These are phyloP conservation scores for Hypomecis atomaria DNA, from an alignment of 2,888 invertebrate species.

Conservation along the genomic window DNA sequence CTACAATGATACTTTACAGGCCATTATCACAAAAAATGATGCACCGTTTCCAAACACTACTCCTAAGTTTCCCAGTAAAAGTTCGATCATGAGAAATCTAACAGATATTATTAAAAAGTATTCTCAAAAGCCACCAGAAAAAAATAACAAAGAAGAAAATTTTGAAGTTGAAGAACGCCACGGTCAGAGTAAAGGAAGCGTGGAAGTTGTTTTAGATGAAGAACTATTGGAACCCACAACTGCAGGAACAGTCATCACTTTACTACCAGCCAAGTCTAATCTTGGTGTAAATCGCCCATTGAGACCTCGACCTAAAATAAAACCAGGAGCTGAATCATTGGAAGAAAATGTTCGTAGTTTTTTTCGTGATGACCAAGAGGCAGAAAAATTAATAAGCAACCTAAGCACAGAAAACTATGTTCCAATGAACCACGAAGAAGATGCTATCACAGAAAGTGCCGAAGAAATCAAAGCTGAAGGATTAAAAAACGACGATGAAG, in stretches of 20 bases:
- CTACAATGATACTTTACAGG: slow-evolving; percentile 86
- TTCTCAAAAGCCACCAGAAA: slow-evolving; percentile 72
- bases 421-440: slow-evolving; percentile 49
- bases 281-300: slow-evolving; percentile 89
- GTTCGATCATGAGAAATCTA: slow-evolving; percentile 84
- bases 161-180: slow-evolving; percentile 59
- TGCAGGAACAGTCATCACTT: slow-evolving; percentile 77
- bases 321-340: slow-evolving; percentile 61
- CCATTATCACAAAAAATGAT: slow-evolving; percentile 85
- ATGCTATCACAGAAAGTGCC: slow-evolving; percentile 51
- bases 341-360: slow-evolving; percentile 69
- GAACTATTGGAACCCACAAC: slow-evolving; percentile 72
- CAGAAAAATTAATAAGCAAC: slow-evolving; percentile 59
- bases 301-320: slow-evolving; percentile 85
- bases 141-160: slow-evolving; percentile 47
- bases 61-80: slow-evolving; percentile 72
- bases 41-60: slow-evolving; percentile 74
- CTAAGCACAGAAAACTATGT: slow-evolving; percentile 63
- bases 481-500: slow-evolving; percentile 46
- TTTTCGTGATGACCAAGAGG: slow-evolving; percentile 60
- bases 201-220: slow-evolving; percentile 77
- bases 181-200: slow-evolving; percentile 68
- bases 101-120: slow-evolving; percentile 87
- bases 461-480: slow-evolving; percentile 57
- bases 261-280: slow-evolving; percentile 92